phyloP scores from a whole-genome alignment of 2,888 invertebrate genomes.

The Nesidiocoris tenuis region DNA sequence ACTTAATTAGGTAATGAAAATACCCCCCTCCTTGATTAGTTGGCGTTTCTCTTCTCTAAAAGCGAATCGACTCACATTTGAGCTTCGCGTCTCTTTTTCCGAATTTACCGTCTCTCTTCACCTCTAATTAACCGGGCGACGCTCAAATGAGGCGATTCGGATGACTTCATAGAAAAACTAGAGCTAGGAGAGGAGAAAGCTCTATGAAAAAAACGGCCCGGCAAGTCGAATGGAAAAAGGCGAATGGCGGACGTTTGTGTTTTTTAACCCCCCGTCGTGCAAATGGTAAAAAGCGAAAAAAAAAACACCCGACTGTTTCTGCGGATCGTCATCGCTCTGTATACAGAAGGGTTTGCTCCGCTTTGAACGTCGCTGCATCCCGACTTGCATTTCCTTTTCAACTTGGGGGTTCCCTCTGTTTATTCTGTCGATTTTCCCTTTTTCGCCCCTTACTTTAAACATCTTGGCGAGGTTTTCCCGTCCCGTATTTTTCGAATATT shows the following conservation, averaged over 20 bases:
- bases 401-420: background rate
- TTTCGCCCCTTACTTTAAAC: background rate
- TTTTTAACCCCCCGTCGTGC: background rate
- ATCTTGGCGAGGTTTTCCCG: background rate
- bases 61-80: too few relatives aligned
- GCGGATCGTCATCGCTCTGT: background rate
- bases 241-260: background rate
- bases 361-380: background rate
- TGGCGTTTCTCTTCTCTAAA: too few relatives aligned
- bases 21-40: too few relatives aligned
- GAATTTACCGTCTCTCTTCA: background rate
- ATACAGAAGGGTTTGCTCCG: background rate
- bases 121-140: background rate
- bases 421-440: background rate
- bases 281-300: background rate
- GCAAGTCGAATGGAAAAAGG: background rate
- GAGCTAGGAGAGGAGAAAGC: background rate
- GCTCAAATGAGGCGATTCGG: background rate
- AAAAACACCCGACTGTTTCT: background rate
- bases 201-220: background rate
- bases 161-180: background rate
- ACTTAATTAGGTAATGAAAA: too few relatives aligned
- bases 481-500: background rate
- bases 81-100: too few relatives aligned
- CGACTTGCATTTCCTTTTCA: background rate